Conservation (phyloP, 2,113 vertebrate genomes). For the Peromyscus leucopus region DNA sequence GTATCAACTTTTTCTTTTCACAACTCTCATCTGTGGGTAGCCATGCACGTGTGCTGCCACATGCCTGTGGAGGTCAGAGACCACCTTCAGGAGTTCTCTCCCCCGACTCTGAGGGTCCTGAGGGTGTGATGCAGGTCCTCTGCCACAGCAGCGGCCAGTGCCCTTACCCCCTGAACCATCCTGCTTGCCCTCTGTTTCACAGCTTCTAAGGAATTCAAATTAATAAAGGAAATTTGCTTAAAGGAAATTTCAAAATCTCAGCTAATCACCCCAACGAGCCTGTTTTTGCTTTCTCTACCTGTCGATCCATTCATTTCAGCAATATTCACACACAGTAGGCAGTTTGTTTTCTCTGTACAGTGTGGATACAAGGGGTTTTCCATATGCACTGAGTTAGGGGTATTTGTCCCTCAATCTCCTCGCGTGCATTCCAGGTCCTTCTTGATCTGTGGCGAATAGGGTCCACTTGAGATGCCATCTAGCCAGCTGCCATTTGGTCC, state of each 20-base stretch:
- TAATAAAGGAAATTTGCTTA: constrained; percentile 9
- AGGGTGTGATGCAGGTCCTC: neutral
- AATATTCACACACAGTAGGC: accelerated
- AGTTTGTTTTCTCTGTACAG: neutral
- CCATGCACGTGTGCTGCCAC: no score
- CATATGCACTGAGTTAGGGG: accelerated
- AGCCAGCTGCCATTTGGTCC: constrained; percentile 78
- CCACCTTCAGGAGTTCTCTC: neutral
- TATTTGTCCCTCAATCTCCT: neutral
- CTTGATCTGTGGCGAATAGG: neutral
- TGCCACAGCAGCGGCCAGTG: neutral
- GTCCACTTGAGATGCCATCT: constrained; percentile 60
- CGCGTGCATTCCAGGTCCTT: neutral
- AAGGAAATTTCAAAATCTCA: neutral
- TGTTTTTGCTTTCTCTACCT: neutral
- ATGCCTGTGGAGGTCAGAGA: neutral
- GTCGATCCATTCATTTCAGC: neutral
- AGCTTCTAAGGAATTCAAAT: neutral
- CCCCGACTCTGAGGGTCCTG: no score
- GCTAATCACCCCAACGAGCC: neutral
- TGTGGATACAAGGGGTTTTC: neutral
- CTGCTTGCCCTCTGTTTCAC: neutral
- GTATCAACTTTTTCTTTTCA: neutral
- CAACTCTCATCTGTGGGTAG: neutral
- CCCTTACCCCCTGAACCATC: neutral